Percentiles rank a stretch among this genome's conserved stretches.
Conservation (phyloP, 2,113 vertebrate genomes). For the Tylochromis polylepis region DNA sequence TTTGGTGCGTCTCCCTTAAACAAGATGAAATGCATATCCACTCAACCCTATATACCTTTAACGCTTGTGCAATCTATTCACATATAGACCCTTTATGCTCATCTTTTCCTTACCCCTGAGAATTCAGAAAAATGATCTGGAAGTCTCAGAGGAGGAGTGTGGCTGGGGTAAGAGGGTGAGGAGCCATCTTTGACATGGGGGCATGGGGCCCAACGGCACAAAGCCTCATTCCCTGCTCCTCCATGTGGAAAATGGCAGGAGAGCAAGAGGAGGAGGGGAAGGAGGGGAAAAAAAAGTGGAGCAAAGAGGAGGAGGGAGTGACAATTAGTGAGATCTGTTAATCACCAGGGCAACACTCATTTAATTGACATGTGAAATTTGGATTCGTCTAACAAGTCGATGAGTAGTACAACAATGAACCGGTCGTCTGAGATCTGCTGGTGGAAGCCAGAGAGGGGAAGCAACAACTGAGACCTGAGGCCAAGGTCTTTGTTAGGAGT, state of each 20-base stretch:
- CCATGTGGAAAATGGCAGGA: slow-evolving; percentile 77
- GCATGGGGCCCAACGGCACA: slow-evolving; percentile 64
- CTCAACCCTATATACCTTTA: slow-evolving; percentile 17
- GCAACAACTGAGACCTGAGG: slow-evolving; percentile 57
- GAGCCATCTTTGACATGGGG: slow-evolving; percentile 66
- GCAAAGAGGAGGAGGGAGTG: slow-evolving; percentile 51
- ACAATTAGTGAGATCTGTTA: slow-evolving; percentile 77
- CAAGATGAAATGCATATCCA: slow-evolving; percentile 18
- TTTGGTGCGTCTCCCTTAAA: not conserved
- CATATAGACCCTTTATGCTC: not conserved
- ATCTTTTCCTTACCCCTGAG: not conserved
- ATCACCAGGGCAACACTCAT: slow-evolving; percentile 74
- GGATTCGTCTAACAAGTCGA: slow-evolving; percentile 74
- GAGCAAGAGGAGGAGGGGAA: slow-evolving; percentile 60
- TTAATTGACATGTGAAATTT: slow-evolving; percentile 78
- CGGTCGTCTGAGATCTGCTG: slow-evolving; percentile 35
- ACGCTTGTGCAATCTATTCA: not conserved
- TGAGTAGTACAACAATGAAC: slow-evolving; percentile 61
- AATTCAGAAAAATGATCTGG: slow-evolving; percentile 19
- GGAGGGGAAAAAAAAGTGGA: slow-evolving; percentile 24
- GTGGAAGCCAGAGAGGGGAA: slow-evolving; percentile 45
- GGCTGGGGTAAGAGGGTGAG: slow-evolving; percentile 40
- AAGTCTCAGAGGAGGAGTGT: slow-evolving; percentile 33
- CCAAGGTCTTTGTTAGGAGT: slow-evolving; percentile 56
- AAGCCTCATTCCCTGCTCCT: slow-evolving; percentile 72